A percentile compares a stretch with the other conserved stretches of the same genome.
Evolutionary conservation across 2,797 vertebrate species (phyloP).

Genomic region (Pangasius krempfi): DNA sequence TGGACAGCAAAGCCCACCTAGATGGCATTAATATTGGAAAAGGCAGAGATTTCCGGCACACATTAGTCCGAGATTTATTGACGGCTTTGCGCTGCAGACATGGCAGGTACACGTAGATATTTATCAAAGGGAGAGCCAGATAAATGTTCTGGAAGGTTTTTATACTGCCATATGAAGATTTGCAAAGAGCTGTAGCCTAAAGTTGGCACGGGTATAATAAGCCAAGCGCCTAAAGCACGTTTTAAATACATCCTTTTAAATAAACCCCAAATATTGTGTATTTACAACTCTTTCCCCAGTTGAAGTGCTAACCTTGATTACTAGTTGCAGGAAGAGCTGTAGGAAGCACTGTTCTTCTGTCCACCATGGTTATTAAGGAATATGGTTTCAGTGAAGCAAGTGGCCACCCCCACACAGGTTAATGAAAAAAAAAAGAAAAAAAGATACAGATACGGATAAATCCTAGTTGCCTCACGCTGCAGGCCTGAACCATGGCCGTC

Average conservation of each 20-base stretch:
- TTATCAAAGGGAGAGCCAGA: conserved; percentile 62
- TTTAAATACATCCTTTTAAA: conserved; percentile 10
- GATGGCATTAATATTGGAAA: conserved; percentile 61
- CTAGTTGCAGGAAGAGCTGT: not conserved
- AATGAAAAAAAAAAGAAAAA: conserved; percentile 46
- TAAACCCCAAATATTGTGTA: not conserved
- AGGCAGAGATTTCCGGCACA: conserved; percentile 65
- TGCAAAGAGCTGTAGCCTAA: not conserved
- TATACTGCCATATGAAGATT: not conserved
- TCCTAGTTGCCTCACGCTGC: conserved; percentile 53
- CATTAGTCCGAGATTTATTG: conserved; percentile 79
- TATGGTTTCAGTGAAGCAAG: conserved; percentile 30
- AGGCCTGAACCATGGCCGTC: conserved; percentile 50
- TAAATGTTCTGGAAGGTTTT: conserved; percentile 41
- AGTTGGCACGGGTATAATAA: not conserved
- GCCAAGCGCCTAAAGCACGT: not conserved
- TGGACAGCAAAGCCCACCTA: conserved; percentile 50
- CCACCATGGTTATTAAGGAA: conserved; percentile 41
- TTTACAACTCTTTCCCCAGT: not conserved
- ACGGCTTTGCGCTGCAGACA: conserved; percentile 71
- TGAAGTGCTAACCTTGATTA: conserved; percentile 20
- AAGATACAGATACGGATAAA: conserved; percentile 65
- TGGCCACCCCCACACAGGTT: conserved; percentile 54
- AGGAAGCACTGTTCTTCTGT: conserved; percentile 8
- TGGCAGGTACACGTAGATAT: conserved; percentile 74